A percentile compares a stretch with the other conserved stretches of the same genome.
phyloP scores from a whole-genome alignment of 2,888 invertebrate genomes.

The Linyphia triangularis region DNA sequence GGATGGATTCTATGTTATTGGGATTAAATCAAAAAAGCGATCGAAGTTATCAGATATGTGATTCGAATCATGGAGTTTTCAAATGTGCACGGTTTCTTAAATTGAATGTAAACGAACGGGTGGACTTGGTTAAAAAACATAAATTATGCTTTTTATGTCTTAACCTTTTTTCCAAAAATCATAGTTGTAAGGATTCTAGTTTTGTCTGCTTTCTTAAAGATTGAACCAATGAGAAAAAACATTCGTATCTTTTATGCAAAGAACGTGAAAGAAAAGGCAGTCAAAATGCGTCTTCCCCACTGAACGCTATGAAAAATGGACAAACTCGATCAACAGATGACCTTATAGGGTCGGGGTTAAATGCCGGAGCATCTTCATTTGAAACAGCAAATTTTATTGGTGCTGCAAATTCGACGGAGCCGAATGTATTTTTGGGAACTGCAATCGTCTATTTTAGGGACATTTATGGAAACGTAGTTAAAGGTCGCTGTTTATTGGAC shows the following conservation, averaged over 20 bases:
- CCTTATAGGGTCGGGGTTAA: background rate
- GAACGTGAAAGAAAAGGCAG: background rate
- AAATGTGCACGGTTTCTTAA: conserved; percentile 2
- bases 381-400: background rate
- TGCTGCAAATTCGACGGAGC: background rate
- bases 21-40: background rate
- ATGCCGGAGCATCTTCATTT: background rate
- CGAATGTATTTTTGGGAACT: background rate
- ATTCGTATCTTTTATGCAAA: background rate
- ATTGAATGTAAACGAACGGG: background rate
- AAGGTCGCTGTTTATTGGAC: background rate
- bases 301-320: background rate
- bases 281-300: background rate
- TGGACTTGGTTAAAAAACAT: background rate
- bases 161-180: background rate
- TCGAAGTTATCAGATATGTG: background rate
- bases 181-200: background rate
- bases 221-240: background rate
- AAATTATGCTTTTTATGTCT: background rate
- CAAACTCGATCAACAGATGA: background rate
- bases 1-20: background rate
- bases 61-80: background rate
- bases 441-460: background rate
- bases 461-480: background rate
- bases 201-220: background rate